Conservation (phyloP, 2,797 vertebrate species). For the Paedocypris micromegethes region DNA sequence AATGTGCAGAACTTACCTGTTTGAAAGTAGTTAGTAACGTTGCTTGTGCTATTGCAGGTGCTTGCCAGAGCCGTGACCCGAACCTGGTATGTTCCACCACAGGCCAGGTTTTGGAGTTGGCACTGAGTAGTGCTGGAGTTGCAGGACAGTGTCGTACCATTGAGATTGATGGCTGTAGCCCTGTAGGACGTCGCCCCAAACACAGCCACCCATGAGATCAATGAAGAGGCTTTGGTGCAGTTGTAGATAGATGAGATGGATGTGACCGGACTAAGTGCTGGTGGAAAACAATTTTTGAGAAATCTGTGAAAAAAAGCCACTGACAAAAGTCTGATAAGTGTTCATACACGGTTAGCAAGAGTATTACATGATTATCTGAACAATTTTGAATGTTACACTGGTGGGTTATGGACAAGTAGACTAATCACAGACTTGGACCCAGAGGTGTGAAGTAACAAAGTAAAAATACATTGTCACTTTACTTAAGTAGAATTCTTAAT, state of each 20-base stretch:
- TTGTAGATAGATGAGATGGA: slow-evolving; percentile 58
- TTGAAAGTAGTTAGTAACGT: slow-evolving; percentile 44
- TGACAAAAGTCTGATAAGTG: background rate
- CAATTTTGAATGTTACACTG: too few species aligned
- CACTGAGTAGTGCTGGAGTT: slow-evolving; percentile 54
- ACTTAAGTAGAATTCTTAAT: too few species aligned
- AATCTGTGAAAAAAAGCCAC: background rate
- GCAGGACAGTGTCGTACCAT: slow-evolving; percentile 52
- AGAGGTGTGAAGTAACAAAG: too few species aligned
- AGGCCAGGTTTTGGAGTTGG: slow-evolving; percentile 52
- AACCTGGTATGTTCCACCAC: slow-evolving; percentile 59
- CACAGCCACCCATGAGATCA: slow-evolving; percentile 58
- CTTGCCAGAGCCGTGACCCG: slow-evolving; percentile 55
- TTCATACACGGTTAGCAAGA: too few species aligned
- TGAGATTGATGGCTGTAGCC: slow-evolving; percentile 43
- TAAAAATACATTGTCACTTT: too few species aligned
- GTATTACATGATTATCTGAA: too few species aligned
- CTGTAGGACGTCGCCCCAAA: slow-evolving; percentile 61
- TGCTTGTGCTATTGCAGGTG: slow-evolving; percentile 59
- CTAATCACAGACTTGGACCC: too few species aligned
- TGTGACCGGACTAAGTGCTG: slow-evolving; percentile 62
- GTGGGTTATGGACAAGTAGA: too few species aligned
- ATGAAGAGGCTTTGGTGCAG: slow-evolving; percentile 51
- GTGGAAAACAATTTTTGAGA: background rate
- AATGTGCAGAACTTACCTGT: slow-evolving; percentile 48